Evolutionary conservation across 2,888 invertebrate species (phyloP), one percentile per base, ranked within the genome.

Genomic region (Pristionchus maxplancki): DNA sequence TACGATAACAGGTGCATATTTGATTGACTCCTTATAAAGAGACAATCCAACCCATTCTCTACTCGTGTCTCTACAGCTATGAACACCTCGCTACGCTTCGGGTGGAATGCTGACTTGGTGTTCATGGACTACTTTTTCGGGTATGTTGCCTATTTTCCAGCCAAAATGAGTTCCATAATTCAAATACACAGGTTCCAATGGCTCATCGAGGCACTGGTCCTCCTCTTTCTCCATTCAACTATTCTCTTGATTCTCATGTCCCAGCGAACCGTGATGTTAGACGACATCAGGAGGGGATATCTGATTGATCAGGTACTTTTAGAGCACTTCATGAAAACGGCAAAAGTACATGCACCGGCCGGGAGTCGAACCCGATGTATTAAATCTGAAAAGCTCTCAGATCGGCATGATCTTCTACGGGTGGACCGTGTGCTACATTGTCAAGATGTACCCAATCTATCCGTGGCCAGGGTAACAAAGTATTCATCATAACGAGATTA

Each of bases 21-120:
- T n/a, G n/a, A n/a, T n/a, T n/a, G n/a, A n/a, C n/a, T n/a, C n/a
- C n/a, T n/a, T n/a, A n/a, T n/a, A n/a, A n/a, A n/a, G n/a, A n/a
- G n/a, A n/a, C n/a, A n/a, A n/a, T n/a, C n/a, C n/a, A n/a, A n/a
- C n/a, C n/a, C n/a, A n/a, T n/a, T n/a, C n/a, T n/a, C n/a, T n/a
- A n/a, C n/a, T n/a, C n/a, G n/a, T n/a, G n/a, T n/a, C n/a, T 5
- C 53, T 24, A 24, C 6, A 5, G 37, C 37, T 24, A 78, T 78
- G 78, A 78, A 78, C 44, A 78, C 48, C 9, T 78, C 78, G 5
- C 78, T 78, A 24, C 78, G 78, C 44, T 78, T 17, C 37, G 78
- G 78, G 11, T 78, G 78, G 78, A 28, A 44, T 48, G 24, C 17
- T 4, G 78, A 78, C 3, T 44, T 78, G n/a, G 34, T 48, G 5